Conservation (phyloP, 2,888 invertebrate genomes). For the Dascillus cervinus region DNA sequence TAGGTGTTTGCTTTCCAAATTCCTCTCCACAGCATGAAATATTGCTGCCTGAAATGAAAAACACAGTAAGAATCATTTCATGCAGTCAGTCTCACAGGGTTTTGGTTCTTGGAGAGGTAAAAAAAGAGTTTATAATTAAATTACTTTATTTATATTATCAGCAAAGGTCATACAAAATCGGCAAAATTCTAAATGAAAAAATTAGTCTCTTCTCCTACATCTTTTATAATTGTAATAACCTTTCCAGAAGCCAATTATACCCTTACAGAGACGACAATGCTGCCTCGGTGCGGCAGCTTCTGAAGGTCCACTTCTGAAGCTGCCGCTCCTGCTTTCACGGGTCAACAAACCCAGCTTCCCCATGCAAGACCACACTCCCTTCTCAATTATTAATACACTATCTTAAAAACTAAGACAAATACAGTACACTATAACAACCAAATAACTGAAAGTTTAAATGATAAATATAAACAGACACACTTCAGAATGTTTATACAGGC, state of each 20-base stretch:
- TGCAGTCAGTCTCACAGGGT: slow-evolving; percentile 27
- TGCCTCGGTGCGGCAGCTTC: slow-evolving; percentile 39
- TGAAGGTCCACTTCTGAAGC: slow-evolving; percentile 9
- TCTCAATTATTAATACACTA: slow-evolving; percentile 26
- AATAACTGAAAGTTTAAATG: slow-evolving; percentile 19
- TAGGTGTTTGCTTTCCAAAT: slow-evolving; percentile 38
- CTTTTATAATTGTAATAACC: slow-evolving; percentile 74
- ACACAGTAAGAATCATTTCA: slow-evolving; percentile 21
- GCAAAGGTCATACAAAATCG: slow-evolving; percentile 25
- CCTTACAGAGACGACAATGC: slow-evolving; percentile 59
- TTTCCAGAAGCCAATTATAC: slow-evolving; percentile 74
- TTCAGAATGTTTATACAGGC: slow-evolving; percentile 32
- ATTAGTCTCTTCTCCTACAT: slow-evolving; percentile 54
- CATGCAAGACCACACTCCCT: slow-evolving; percentile 27
- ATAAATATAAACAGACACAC: slow-evolving; percentile 37
- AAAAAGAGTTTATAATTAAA: slow-evolving; percentile 18
- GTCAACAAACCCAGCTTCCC: slow-evolving; percentile 21
- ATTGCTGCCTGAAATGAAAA: slow-evolving; percentile 35
- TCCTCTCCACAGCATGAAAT: slow-evolving; percentile 15
- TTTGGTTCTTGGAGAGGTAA: slow-evolving; percentile 38
- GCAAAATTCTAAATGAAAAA: slow-evolving; percentile 23
- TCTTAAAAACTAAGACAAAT: slow-evolving; percentile 26
- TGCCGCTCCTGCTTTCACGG: slow-evolving; percentile 12
- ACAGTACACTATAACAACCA: slow-evolving; percentile 13
- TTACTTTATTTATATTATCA: slow-evolving; percentile 27